Base-by-base conservation (phyloP, 2,113 vertebrate species). In the Lucifuga dentata region DNA sequence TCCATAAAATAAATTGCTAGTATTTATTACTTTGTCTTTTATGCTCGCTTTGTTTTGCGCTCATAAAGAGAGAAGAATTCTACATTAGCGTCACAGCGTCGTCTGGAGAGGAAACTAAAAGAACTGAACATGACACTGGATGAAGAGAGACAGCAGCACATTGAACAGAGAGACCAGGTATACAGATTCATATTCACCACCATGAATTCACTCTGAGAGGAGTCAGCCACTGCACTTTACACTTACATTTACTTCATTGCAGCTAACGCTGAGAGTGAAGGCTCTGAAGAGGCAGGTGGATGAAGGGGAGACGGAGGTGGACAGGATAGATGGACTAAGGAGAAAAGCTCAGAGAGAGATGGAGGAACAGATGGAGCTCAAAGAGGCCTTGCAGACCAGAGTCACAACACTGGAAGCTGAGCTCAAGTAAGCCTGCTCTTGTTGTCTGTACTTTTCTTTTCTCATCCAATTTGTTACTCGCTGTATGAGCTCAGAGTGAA, bases 241-340 rank as follows among this genome's bases (percentile, higher is more conserved):
- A 36, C 41, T 19, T 5, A 3, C 56, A 43, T 26, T 20, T 2
- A 16, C 5, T 11, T 53, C n/a, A 40, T 63, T 71, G 7, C 86
- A 98, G 97, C 92, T 98, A 11, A 70, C 94, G 81, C 88, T 99
- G 64, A 90, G 87, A 41, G 95, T 99, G 83, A 99, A 99, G 86
- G 95, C 97, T 13, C 85, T 99, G 68, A 99, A 99, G 93, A 88
- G 97, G 19, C 97, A 97, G 76, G 93, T 99, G 78, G 97, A 99
- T 4, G 95, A 97, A 73, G 92, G 96, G 0, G 97, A 99, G 85
- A 95, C 95, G 0, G 96, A 99, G 84, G 91, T 97, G 1, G 97
- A 98, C 81, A 87, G 97, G 5, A 72, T 99, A 43, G 97, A 98
- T 0, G 80, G 89, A 0, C 60, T 94, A 40, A 90, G 93, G 70